A percentile compares a stretch with the other conserved stretches of the same genome.
phyloP scores from a whole-genome alignment of 2,888 invertebrate genomes.

The Chrysopilus asiliformis region DNA sequence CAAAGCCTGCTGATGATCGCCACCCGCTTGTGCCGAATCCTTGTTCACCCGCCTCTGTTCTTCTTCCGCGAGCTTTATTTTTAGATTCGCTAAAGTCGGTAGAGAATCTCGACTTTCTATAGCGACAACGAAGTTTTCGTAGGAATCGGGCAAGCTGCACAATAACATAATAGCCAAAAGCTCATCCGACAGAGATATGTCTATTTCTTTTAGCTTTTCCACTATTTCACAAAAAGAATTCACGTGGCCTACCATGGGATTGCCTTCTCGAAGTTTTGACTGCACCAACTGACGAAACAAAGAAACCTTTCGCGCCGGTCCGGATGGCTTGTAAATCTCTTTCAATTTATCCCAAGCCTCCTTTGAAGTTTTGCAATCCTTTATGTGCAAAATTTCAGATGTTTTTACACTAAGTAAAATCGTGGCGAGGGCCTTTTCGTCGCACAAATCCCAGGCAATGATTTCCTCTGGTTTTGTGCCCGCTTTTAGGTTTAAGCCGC shows the following conservation, averaged over 20 bases:
- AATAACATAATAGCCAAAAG: neutral
- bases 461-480: no score
- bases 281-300: no score
- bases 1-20: neutral
- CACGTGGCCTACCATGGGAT: no score
- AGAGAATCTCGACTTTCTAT: no score
- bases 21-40: neutral
- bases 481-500: no score
- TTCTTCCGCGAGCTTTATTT: no score
- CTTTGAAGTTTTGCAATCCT: no score
- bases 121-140: no score
- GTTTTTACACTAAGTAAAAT: neutral
- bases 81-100: no score
- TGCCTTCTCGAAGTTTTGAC: no score
- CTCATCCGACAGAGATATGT: neutral
- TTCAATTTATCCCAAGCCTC: neutral
- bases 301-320: constrained; percentile 1
- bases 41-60: neutral
- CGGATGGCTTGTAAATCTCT: neutral
- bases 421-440: constrained; percentile 1
- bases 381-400: no score
- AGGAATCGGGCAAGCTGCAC: neutral
- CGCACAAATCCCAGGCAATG: neutral
- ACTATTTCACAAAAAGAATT: no score
- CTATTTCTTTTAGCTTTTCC: neutral